Evolutionary conservation across 2,797 vertebrate genomes (phyloP).

Genomic region (Emys orbicularis): DNA sequence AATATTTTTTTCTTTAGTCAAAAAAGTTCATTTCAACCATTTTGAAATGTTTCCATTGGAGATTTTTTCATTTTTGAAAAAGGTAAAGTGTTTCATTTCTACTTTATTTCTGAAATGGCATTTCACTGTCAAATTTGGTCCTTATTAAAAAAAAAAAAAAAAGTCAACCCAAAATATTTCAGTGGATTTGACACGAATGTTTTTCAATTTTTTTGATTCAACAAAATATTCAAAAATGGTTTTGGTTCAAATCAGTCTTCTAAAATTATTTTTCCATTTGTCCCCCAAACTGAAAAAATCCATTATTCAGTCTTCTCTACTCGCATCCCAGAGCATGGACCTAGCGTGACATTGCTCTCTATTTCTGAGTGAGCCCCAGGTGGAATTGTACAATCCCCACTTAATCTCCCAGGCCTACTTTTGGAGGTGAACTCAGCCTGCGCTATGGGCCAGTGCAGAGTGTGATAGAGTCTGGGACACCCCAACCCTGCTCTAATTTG

Average conservation of each 20-base stretch:
- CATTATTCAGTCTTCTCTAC: background rate
- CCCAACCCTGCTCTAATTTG: background rate
- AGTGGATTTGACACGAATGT: background rate
- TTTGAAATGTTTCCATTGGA: background rate
- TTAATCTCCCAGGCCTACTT: rapidly evolving
- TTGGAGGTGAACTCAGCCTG: background rate
- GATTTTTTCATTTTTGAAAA: background rate
- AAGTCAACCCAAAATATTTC: background rate
- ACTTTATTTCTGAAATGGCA: background rate
- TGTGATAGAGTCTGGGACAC: background rate
- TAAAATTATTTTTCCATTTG: background rate
- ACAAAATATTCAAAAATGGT: background rate
- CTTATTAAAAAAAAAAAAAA: background rate
- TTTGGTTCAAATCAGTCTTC: background rate
- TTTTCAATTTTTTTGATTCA: background rate
- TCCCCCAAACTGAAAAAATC: background rate
- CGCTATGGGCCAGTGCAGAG: background rate
- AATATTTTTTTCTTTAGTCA: background rate
- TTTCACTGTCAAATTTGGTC: background rate
- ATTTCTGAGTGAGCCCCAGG: background rate
- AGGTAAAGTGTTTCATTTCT: background rate
- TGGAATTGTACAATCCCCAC: background rate
- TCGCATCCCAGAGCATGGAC: background rate
- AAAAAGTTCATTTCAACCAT: background rate
- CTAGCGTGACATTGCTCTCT: background rate